Evolutionary conservation across 2,888 invertebrate species (phyloP), one percentile per base, ranked within the genome.

Genomic region (Chrysolina haemoptera): DNA sequence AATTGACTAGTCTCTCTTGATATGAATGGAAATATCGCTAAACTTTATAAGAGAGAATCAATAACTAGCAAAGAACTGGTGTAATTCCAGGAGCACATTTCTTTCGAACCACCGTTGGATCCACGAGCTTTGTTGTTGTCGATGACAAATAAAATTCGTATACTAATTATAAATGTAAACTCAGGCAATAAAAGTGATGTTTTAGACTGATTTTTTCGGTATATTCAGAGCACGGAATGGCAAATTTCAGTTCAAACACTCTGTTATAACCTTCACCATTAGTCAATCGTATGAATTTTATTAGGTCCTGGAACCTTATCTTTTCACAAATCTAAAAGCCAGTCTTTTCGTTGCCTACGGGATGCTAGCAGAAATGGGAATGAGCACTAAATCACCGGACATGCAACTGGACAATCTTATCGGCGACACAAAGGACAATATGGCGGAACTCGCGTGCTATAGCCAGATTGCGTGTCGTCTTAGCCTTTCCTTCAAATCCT

Each of bases 381-480:
- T 75, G 65, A 73, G 71, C 71, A 75, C 76, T 76, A 78, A 77
- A 76, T 76, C 78, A 85, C 83, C 79, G 84, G 84, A 85, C 87
- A 75, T 75, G 75, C 75, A 75, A 75, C 85, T 83, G 86, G 87
- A 87, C 87, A 87, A 87, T 87, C 87, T 87, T 87, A 87, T 87
- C 87, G 86, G 85, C 84, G 85, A 85, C 86, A 86, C 85, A 86
- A 85, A 86, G 86, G 86, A 86, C 87, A 87, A 87, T 86, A 87
- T 87, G 85, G 86, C 86, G 85, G 85, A 84, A 84, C 86, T 87
- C 83, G 87, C 88, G 87, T 88, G 87, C 87, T 87, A 88, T 88
- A 86, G 85, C 86, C 84, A 86, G 86, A 88, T 88, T 85, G 88
- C 88, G 87, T 88, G 88, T 86, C 82, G 79, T 82, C 81, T 80